These are phyloP conservation scores for Drosophila grimshawi DNA, from an alignment of 1,140 invertebrate genomes.

Conservation along the genomic window DNA sequence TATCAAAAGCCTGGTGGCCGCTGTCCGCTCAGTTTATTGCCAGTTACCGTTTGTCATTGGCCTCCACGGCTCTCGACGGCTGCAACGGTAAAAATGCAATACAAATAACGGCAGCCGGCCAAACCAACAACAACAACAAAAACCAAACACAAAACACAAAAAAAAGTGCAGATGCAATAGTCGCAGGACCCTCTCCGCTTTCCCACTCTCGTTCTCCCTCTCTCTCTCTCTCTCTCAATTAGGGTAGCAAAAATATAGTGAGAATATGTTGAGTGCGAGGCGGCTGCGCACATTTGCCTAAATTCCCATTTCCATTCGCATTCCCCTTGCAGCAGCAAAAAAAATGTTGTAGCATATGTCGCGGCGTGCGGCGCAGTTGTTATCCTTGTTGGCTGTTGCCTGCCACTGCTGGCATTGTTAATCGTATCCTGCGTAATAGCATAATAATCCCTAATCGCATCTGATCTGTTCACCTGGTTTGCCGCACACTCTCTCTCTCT, in stretches of 20 bases:
- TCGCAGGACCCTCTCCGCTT: constrained; percentile 47
- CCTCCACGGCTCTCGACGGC: constrained; percentile 25
- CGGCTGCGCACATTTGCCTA: constrained; percentile 77
- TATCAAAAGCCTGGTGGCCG: constrained; percentile 49
- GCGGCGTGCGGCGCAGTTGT: constrained; percentile 75
- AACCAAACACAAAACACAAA: background rate
- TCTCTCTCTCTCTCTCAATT: constrained; percentile 42
- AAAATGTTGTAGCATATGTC: constrained; percentile 70
- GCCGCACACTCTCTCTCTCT: constrained; percentile 36
- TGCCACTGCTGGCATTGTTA: constrained; percentile 64
- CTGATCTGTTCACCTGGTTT: constrained; percentile 81
- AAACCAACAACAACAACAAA: constrained; percentile 6
- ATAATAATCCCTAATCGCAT: constrained; percentile 83
- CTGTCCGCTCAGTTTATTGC: background rate
- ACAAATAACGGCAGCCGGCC: constrained; percentile 75
- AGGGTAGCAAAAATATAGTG: constrained; percentile 75
- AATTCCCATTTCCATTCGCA: constrained; percentile 22
- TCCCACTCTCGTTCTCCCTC: constrained; percentile 48
- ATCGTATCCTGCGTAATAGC: constrained; percentile 83
- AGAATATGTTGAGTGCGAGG: constrained; percentile 33
- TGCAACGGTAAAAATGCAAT: constrained; percentile 76
- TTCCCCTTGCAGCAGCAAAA: background rate
- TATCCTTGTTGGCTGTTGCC: constrained; percentile 55
- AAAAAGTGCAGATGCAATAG: constrained; percentile 65
- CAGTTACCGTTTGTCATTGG: background rate